Evolutionary conservation across 2,113 vertebrate species (phyloP), one percentile per base, ranked within the genome.

Genomic region (Anguilla rostrata): DNA sequence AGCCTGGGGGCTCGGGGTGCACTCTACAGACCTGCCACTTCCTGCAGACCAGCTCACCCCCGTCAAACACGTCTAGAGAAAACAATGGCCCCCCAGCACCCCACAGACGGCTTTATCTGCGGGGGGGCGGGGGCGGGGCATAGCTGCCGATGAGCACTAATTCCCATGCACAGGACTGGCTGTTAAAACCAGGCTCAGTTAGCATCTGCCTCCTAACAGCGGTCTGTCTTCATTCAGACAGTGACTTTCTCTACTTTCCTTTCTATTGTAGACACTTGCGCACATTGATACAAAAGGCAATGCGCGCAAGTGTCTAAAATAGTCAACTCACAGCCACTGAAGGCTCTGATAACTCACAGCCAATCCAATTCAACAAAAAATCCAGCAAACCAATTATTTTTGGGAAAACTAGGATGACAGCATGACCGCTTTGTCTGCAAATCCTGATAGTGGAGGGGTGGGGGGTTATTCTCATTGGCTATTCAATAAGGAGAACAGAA

Each of bases 61-160:
- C 83, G 56, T 88, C 83, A 83, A 75, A 86, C 57, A 53, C 29
- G 56, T 85, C 66, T 75, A 86, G 78, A 87, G 40, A 85, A 81
- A 81, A 41, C 57, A 81, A 46, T 82, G 6, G 43, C 14, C 53
- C 1, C 41, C n/a, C 34, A 14, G 39, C 78, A 81, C 22, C 5
- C 78, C 85, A 41, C n/a, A 20, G 49, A 20, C 39, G 9, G 78
- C 39, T 6, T 20, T 63, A 66, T 86, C 78, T 53, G 29, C 40
- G 39, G 78, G 53, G 15, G 11, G 49, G 1, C 0, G 49, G 49
- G 29, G 15, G 39, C 4, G 78, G 49, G 53, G 26, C 18, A 34
- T 15, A 49, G 20, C 46, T 5, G 75, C 75, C 26, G 53, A 60
- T 80, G 63, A 81, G 39, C 39, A 39, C 20, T n/a, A 46, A 75